Evolutionary conservation across 2,113 vertebrate species (phyloP).

Genomic region (Cricetomys ansorgei): DNA sequence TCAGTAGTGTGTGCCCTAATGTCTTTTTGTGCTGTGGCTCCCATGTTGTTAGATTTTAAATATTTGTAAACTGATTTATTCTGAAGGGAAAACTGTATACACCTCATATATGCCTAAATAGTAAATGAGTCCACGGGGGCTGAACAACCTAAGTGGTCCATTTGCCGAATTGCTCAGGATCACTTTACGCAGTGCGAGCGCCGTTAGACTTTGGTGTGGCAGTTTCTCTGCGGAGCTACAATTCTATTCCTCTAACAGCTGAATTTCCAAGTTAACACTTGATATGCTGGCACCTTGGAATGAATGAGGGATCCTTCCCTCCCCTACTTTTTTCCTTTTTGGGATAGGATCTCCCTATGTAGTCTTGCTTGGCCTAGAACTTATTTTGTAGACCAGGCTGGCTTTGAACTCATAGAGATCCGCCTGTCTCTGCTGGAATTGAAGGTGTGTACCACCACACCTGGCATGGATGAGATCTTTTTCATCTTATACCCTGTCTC

Average conservation of each 20-base stretch:
- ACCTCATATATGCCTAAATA: constrained; percentile 42
- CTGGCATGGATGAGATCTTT: neutral
- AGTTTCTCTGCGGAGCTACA: neutral
- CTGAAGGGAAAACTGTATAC: neutral
- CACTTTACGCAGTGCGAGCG: neutral
- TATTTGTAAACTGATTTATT: constrained; percentile 7
- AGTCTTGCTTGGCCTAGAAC: neutral
- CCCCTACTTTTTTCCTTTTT: neutral
- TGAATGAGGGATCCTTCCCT: neutral
- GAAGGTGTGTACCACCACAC: neutral
- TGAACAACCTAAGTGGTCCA: neutral
- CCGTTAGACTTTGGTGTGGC: neutral
- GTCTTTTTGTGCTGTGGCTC: neutral
- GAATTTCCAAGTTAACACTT: neutral
- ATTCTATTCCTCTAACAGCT: neutral
- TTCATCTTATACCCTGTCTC: neutral
- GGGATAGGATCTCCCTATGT: neutral
- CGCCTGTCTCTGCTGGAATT: neutral
- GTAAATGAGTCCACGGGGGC: neutral
- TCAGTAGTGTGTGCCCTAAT: neutral
- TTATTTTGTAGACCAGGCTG: neutral
- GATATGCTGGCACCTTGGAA: neutral
- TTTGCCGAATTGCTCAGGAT: neutral
- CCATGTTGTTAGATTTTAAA: constrained; percentile 24
- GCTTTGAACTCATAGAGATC: neutral